These are phyloP conservation scores for Chlorospingus semifuscus DNA, from an alignment of 2,797 vertebrate genomes.

Conservation along the genomic window DNA sequence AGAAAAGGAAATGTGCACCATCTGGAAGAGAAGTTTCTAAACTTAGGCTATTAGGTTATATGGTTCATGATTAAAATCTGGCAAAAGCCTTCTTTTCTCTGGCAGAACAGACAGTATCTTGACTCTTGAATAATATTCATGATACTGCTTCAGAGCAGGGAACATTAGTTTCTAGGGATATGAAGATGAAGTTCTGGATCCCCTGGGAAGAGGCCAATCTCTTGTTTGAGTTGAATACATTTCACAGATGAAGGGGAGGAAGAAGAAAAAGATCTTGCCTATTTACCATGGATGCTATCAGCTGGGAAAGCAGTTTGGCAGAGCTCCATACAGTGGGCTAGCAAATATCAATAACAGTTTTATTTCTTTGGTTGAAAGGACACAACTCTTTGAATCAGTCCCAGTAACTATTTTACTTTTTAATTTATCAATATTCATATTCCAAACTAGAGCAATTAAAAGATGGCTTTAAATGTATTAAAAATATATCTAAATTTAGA, in stretches of 20 bases:
- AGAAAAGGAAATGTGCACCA: slow-evolving; percentile 45
- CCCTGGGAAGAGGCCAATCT: slow-evolving; percentile 30
- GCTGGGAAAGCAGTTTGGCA: background rate
- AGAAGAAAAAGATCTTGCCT: background rate
- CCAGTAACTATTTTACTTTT: background rate
- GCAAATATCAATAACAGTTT: background rate
- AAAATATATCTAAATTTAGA: background rate
- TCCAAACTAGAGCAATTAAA: background rate
- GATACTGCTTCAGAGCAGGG: slow-evolving; percentile 23
- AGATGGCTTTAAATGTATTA: background rate
- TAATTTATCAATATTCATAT: background rate
- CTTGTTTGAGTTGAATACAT: slow-evolving; percentile 8
- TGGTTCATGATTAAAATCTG: slow-evolving; percentile 55
- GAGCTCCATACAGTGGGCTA: background rate
- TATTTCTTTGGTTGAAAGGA: background rate
- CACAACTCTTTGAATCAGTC: background rate
- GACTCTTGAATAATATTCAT: slow-evolving; percentile 44
- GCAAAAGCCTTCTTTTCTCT: slow-evolving; percentile 44
- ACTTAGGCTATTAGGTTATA: slow-evolving; percentile 55
- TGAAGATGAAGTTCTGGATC: slow-evolving; percentile 16
- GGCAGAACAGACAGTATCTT: slow-evolving; percentile 61
- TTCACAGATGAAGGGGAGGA: slow-evolving; percentile 24
- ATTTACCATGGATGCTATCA: background rate
- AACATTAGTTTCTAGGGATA: slow-evolving; percentile 24
- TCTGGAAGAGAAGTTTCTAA: slow-evolving; percentile 55